Percentiles rank a stretch among this genome's conserved stretches.
phyloP scores from a whole-genome alignment of 1,140 invertebrate genomes.

The Lucilia sericata region DNA sequence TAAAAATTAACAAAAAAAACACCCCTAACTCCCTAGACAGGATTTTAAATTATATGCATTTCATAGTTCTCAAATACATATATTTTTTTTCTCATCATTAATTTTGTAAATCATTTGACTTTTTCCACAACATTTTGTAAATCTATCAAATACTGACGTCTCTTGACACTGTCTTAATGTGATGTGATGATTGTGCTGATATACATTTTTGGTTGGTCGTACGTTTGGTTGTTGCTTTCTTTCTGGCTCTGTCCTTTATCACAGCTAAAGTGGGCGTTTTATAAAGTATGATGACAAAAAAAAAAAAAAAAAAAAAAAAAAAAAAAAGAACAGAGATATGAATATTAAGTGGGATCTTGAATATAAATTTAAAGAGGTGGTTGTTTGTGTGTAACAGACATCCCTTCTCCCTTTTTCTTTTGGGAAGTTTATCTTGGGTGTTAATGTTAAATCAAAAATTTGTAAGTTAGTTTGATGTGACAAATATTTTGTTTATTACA shows the following conservation, averaged over 20 bases:
- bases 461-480: not conserved
- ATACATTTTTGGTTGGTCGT: not conserved
- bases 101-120: slow-evolving; percentile 40
- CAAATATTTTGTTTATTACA: not conserved
- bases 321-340: not conserved
- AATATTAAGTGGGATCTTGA: not conserved
- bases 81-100: slow-evolving; percentile 28
- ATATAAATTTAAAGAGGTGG: not conserved
- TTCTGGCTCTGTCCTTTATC: not conserved
- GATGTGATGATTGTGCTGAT: not conserved
- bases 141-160: slow-evolving; percentile 13
- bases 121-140: slow-evolving; percentile 35
- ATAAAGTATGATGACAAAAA: not conserved
- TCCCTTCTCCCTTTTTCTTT: not conserved
- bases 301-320: not conserved
- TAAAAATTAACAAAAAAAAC: slow-evolving; percentile 17
- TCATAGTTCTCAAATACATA: not conserved
- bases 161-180: not conserved
- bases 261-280: not conserved
- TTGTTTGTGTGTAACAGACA: not conserved
- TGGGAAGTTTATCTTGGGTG: not conserved
- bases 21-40: not conserved
- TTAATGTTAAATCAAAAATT: not conserved
- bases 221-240: not conserved
- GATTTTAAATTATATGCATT: not conserved